These are phyloP conservation scores for Phaonia tiefii DNA, from an alignment of 2,888 invertebrate genomes.

Conservation along the genomic window DNA sequence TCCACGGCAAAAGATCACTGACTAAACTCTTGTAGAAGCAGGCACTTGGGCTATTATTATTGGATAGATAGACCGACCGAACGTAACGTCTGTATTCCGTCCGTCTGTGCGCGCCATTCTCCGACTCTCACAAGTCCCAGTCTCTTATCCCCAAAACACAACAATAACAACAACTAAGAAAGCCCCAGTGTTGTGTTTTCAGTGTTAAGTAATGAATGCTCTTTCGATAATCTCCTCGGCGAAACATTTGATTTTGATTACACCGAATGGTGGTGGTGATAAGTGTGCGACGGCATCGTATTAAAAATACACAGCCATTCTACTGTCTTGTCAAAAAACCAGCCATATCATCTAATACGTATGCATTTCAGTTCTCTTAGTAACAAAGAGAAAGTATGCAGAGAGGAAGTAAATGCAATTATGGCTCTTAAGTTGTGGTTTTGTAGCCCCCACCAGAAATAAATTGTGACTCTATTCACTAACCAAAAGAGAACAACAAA, in stretches of 20 bases:
- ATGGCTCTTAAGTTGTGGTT: slow-evolving; percentile 34
- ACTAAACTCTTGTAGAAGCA: slow-evolving; percentile 73
- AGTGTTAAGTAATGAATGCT: slow-evolving; percentile 21
- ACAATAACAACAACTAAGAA: not conserved
- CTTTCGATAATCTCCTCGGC: slow-evolving; percentile 26
- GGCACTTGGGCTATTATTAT: slow-evolving; percentile 50
- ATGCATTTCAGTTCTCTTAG: slow-evolving; percentile 24
- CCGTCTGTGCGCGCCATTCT: slow-evolving; percentile 5
- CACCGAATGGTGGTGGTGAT: slow-evolving; percentile 3
- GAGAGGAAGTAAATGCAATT: slow-evolving; percentile 16
- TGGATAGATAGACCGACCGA: not conserved
- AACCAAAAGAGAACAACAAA: not conserved
- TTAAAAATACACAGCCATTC: not conserved
- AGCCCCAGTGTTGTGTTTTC: not conserved
- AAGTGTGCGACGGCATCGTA: not conserved
- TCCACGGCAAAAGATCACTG: slow-evolving; percentile 78
- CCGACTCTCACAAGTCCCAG: slow-evolving; percentile 31
- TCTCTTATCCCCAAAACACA: slow-evolving; percentile 19
- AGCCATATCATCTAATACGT: slow-evolving; percentile 7
- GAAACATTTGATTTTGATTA: slow-evolving; percentile 29
- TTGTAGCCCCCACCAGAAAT: slow-evolving; percentile 20
- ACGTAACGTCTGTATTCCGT: slow-evolving; percentile 39
- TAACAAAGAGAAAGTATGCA: slow-evolving; percentile 17
- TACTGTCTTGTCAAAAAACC: slow-evolving; percentile 18
- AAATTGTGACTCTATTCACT: not conserved